Base-by-base conservation (phyloP, 2,113 vertebrate species). In the Melanerpes aurifrons region DNA sequence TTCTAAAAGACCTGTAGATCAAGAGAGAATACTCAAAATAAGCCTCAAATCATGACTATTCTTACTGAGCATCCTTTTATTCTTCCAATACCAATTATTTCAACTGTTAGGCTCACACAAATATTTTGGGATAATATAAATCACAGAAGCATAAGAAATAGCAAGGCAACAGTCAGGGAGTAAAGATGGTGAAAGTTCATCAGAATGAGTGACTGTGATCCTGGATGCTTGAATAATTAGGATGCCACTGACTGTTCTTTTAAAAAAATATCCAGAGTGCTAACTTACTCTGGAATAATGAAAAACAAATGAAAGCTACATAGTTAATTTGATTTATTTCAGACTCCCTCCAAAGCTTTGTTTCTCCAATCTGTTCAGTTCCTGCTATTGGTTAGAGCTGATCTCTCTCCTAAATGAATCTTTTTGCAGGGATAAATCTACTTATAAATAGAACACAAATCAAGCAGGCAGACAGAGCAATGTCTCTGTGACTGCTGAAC, bases 381-480 rank as follows among this genome's bases (percentile, higher is more conserved):
- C 31, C 25, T 13, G 0, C 61, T 40, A n/a, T 66, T 89, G 78
- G 87, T 82, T 80, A 77, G 68, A 82, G 89, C 10, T 85, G 47
- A 89, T 89, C 53, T 94, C 13, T 45, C 61, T 94, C 62, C 43
- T 68, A 93, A 96, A 92, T 71, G 3, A 94, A 74, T 16, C 24
- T 91, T 47, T 87, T 83, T 13, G 13, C 57, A 80, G 24, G 61
- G 12, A 73, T 58, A 93, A 68, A 78, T 74, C 25, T 80, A 74
- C 85, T 91, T 89, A 70, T 80, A 95, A 93, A 87, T 50, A 87
- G 85, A 91, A 95, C 94, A 68, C 43, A 93, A 93, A 92, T 85
- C 90, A 89, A 91, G 35, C 35, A 83, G 75, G 35, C 50, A 87
- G 47, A 31, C 31, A 87, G 48, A 87, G 63, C 12, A 56, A 16